phyloP scores from a whole-genome alignment of 2,113 vertebrate species.

The western clawed frog (Xenopus tropicalis) region UCB_Xtro_10.0 CM004443.2:46438501-46439000 shows the following conservation, averaged over 20 bases:
- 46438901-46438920: conserved; percentile 61
- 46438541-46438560: too few relatives aligned
- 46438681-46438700: neutral
- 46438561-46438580: too few relatives aligned
- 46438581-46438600: too few relatives aligned
- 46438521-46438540: neutral
- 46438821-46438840: conserved; percentile 65
- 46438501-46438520: neutral
- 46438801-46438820: conserved; percentile 49
- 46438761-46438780: conserved; percentile 22
- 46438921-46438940: conserved; percentile 62
- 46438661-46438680: conserved; percentile 1
- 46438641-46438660: neutral
- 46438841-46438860: conserved; percentile 59
- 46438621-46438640: neutral
- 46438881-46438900: conserved; percentile 68
- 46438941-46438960: conserved; percentile 64
- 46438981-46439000: conserved; percentile 62
- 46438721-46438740: conserved; percentile 18
- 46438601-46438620: neutral
- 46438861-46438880: conserved; percentile 70
- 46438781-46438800: conserved; percentile 58
- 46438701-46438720: neutral
- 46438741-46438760: conserved; percentile 4
- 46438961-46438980: conserved; percentile 59